Evolutionary conservation across 2,888 invertebrate genomes (phyloP).

Genomic region (Helleia helle): DNA sequence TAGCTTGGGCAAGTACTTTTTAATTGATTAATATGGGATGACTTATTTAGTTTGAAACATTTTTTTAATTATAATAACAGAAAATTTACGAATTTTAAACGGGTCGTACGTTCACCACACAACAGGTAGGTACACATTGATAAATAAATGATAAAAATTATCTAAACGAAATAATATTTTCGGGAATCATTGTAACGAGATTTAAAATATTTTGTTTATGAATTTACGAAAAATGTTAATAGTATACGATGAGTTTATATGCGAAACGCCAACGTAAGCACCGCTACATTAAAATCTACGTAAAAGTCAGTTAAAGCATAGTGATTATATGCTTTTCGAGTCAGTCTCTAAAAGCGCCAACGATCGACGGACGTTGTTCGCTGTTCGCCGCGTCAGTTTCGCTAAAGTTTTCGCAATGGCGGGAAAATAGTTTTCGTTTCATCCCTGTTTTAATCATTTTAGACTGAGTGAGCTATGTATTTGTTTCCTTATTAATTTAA

Average conservation of each 20-base stretch:
- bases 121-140: too few species aligned
- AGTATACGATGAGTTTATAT: background rate
- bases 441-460: background rate
- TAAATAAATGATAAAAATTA: too few species aligned
- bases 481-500: background rate
- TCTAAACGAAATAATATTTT: too few species aligned
- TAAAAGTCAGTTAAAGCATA: constrained; percentile 11
- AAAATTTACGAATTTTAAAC: too few species aligned
- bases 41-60: too few species aligned
- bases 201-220: too few species aligned
- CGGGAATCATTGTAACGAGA: too few species aligned
- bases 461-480: constrained; percentile 1
- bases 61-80: too few species aligned
- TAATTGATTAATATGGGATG: too few species aligned
- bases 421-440: constrained; percentile 33
- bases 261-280: background rate
- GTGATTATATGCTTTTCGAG: constrained; percentile 11
- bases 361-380: constrained; percentile 34
- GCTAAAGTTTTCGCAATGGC: constrained; percentile 57
- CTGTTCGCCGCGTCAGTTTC: constrained; percentile 31
- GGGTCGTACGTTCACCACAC: too few species aligned
- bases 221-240: too few species aligned
- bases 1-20: too few species aligned
- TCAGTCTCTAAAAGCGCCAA: constrained; percentile 39
- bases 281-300: constrained; percentile 6